These are phyloP conservation scores for Trididemnum miniatum DNA, from an alignment of 23 tunicate species.

Conservation along the genomic window DNA sequence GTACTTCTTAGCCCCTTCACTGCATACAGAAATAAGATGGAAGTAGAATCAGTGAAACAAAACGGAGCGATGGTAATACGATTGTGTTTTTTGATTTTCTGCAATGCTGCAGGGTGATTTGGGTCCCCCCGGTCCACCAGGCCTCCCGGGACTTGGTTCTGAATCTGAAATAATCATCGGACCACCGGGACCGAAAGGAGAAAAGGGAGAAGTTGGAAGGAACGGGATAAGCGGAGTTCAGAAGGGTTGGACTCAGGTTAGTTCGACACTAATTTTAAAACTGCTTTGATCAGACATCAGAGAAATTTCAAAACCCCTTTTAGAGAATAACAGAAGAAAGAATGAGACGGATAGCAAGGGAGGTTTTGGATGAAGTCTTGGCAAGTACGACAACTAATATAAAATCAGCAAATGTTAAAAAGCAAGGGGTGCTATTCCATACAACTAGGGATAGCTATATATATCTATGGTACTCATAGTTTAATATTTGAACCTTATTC, in stretches of 20 bases:
- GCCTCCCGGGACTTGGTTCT: slow-evolving; percentile 26
- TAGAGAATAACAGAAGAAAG: slow-evolving; percentile 55
- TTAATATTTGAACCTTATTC: no score
- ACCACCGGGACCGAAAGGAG: slow-evolving; percentile 45
- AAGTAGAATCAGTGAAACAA: no score
- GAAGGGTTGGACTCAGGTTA: slow-evolving; percentile 40
- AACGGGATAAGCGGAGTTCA: slow-evolving; percentile 37
- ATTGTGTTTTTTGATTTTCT: no score
- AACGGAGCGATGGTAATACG: no score
- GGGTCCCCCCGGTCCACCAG: slow-evolving; percentile 51
- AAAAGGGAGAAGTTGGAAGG: slow-evolving; percentile 60
- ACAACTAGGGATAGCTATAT: no score
- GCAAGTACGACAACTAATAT: slow-evolving; percentile 22
- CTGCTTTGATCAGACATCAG: not conserved
- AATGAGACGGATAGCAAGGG: slow-evolving; percentile 54
- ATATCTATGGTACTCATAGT: no score
- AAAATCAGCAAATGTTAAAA: no score
- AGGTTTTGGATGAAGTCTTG: slow-evolving; percentile 42
- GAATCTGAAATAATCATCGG: not conserved
- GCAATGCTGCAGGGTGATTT: slow-evolving; percentile 31
- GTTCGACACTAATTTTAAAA: not conserved
- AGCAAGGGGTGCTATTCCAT: no score
- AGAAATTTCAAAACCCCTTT: not conserved
- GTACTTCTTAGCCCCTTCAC: no score
- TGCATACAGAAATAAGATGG: no score